These are phyloP conservation scores for Xenotilapia flavipinnis DNA, from an alignment of 2,113 vertebrate species.

Conservation along the genomic window DNA sequence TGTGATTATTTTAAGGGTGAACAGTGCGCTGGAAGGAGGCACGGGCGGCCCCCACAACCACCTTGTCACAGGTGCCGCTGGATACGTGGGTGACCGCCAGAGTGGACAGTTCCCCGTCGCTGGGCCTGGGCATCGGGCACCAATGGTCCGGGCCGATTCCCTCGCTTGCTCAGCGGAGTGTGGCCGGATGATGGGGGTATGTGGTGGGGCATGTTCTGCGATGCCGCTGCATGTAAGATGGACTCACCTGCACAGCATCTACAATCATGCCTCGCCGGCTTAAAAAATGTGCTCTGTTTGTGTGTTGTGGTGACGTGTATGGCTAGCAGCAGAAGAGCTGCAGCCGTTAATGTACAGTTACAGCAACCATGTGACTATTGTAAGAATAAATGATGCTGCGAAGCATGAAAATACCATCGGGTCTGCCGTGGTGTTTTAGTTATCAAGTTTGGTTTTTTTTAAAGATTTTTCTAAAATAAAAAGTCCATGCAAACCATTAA, in stretches of 20 bases:
- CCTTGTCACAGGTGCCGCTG: neutral
- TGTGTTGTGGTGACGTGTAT: neutral
- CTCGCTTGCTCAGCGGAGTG: neutral
- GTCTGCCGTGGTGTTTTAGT: neutral
- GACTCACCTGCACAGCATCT: neutral
- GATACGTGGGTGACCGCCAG: neutral
- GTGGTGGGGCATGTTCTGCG: neutral
- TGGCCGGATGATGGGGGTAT: neutral
- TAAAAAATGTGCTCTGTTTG: neutral
- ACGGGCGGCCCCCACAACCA: neutral
- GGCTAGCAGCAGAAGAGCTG: neutral
- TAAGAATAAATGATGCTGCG: neutral
- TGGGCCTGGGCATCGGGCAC: neutral
- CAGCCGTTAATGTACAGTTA: neutral
- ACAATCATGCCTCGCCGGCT: neutral
- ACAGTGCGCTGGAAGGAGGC: neutral
- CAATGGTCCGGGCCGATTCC: neutral
- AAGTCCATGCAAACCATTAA: neutral
- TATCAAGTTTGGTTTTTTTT: accelerated
- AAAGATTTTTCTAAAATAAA: neutral
- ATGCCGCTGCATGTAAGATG: neutral
- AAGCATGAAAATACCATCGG: neutral
- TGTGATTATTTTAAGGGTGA: neutral
- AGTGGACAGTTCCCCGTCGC: neutral
- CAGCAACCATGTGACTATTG: neutral